A percentile compares a stretch with the other conserved stretches of the same genome.
Evolutionary conservation across 2,113 vertebrate genomes (phyloP).

Genomic region (Thalassoma bifasciatum): DNA sequence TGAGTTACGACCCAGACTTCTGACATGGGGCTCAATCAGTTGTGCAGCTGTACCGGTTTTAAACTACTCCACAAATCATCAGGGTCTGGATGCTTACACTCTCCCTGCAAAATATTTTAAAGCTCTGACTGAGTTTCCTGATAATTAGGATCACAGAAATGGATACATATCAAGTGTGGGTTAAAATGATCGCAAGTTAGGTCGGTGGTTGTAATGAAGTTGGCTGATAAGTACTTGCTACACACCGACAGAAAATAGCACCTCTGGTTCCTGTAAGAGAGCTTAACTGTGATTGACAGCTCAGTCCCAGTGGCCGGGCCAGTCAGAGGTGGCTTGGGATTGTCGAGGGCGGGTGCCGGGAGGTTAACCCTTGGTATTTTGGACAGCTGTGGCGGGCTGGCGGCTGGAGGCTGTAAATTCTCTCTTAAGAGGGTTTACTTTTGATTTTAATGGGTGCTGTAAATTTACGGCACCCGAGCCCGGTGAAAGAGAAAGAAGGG

Average conservation of each 20-base stretch:
- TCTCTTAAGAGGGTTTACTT: slow-evolving; percentile 83
- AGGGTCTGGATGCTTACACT: slow-evolving; percentile 41
- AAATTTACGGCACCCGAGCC: slow-evolving; percentile 74
- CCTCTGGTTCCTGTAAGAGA: slow-evolving; percentile 57
- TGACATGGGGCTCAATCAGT: slow-evolving; percentile 65
- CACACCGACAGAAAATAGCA: neutral
- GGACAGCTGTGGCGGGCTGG: slow-evolving; percentile 76
- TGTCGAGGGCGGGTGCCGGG: slow-evolving; percentile 38
- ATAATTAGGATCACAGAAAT: slow-evolving; percentile 62
- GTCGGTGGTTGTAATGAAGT: slow-evolving; percentile 55
- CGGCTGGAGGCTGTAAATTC: slow-evolving; percentile 79
- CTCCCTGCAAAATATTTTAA: slow-evolving; percentile 60
- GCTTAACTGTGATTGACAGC: slow-evolving; percentile 70
- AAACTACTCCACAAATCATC: slow-evolving; percentile 73
- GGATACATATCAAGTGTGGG: slow-evolving; percentile 34
- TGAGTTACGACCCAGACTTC: slow-evolving; percentile 65
- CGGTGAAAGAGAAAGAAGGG: slow-evolving; percentile 59
- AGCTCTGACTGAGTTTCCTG: slow-evolving; percentile 50
- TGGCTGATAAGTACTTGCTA: slow-evolving; percentile 7
- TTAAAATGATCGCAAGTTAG: slow-evolving; percentile 39
- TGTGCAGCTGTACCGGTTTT: slow-evolving; percentile 69
- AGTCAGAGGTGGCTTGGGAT: slow-evolving; percentile 65
- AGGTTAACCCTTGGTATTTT: slow-evolving; percentile 70
- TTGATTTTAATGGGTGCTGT: slow-evolving; percentile 82
- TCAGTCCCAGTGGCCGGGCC: slow-evolving; percentile 39